Percentiles rank a stretch among this genome's conserved stretches.
Conservation (phyloP, 2,113 vertebrate species). For the Rhinogobius similis region DNA sequence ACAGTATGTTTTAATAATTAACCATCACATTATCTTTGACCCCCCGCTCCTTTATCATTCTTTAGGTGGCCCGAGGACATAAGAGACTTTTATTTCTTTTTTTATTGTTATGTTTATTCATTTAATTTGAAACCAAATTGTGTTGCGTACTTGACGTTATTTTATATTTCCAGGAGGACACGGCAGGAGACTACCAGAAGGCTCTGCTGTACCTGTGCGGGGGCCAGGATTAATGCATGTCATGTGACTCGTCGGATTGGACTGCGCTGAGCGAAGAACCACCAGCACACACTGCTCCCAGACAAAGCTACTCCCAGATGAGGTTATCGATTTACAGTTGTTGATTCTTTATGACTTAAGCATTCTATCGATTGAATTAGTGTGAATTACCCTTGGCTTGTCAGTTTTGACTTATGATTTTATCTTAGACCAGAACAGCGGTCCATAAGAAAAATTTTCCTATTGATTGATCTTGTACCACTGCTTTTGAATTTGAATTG, state of each 20-base stretch:
- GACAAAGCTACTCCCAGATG: constrained; percentile 21
- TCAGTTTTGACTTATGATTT: constrained; percentile 16
- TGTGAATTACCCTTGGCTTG: constrained; percentile 27
- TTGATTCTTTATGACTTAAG: constrained; percentile 30
- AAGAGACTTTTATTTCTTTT: neutral
- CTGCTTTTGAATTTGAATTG: neutral
- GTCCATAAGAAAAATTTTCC: neutral
- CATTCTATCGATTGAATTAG: constrained; percentile 37
- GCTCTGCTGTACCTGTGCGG: constrained; percentile 89
- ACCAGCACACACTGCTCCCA: neutral
- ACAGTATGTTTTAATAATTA: neutral
- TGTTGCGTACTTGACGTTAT: neutral
- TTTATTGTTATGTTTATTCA: neutral
- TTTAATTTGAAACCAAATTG: too few species aligned
- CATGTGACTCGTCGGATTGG: neutral
- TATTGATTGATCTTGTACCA: neutral
- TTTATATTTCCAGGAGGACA: constrained; percentile 82
- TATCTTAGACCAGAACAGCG: constrained; percentile 3
- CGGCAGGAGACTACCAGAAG: constrained; percentile 91
- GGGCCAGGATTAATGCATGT: constrained; percentile 82
- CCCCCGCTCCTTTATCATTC: neutral
- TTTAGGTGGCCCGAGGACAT: neutral
- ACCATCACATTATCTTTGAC: neutral
- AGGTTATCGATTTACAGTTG: constrained; percentile 39
- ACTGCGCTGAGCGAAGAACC: constrained; percentile 43